These are phyloP conservation scores for Lates calcarifer DNA, from an alignment of 2,113 vertebrate species.

Conservation along the genomic window DNA sequence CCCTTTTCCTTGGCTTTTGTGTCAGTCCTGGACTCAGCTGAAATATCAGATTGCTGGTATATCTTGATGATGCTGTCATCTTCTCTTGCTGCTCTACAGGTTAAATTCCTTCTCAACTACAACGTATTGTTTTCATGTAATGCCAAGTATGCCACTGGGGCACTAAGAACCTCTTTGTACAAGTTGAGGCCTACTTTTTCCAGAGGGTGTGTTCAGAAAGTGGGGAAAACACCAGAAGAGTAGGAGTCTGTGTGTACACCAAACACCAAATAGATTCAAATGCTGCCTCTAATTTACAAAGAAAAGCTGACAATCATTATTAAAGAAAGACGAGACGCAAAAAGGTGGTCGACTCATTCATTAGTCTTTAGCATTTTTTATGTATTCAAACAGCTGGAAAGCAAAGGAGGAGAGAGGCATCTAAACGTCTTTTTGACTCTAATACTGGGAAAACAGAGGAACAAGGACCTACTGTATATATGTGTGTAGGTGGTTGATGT, in stretches of 20 bases:
- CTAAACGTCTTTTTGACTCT: neutral
- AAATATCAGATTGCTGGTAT: conserved; percentile 33
- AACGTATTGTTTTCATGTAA: conserved; percentile 45
- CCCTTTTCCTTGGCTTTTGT: neutral
- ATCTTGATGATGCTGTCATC: conserved; percentile 58
- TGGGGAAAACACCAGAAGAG: conserved; percentile 1
- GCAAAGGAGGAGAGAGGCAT: neutral
- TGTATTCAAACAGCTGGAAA: neutral
- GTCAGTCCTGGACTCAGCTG: conserved; percentile 13
- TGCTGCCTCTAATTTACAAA: conserved; percentile 5
- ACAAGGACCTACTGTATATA: neutral
- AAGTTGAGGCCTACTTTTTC: conserved; percentile 7
- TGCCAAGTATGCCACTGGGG: conserved; percentile 61
- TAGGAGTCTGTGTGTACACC: neutral
- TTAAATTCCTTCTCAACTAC: conserved; percentile 35
- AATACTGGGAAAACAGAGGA: conserved; percentile 1
- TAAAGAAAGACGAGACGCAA: neutral
- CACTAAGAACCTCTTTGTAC: conserved; percentile 52
- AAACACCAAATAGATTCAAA: neutral
- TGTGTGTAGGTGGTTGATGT: neutral
- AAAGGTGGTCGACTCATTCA: neutral
- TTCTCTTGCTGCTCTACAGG: conserved; percentile 36
- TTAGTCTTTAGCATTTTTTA: neutral
- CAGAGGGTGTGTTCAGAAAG: conserved; percentile 29
- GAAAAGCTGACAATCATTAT: neutral